phyloP scores from a whole-genome alignment of 2,797 vertebrate genomes.

The Okamejei kenojei region DNA sequence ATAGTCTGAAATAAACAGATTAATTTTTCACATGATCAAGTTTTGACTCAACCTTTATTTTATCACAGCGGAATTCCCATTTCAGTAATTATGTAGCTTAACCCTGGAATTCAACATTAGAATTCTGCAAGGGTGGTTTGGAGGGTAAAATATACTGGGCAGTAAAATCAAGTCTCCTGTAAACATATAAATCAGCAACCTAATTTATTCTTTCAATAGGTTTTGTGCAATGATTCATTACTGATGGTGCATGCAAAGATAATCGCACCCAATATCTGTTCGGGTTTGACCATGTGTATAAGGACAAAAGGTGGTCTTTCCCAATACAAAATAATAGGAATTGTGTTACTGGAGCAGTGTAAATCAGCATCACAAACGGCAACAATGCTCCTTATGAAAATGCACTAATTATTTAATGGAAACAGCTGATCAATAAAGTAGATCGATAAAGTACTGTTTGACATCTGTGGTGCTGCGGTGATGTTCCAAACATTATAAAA shows the following conservation, averaged over 20 bases:
- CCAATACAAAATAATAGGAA: slow-evolving; percentile 26
- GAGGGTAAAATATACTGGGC: not conserved
- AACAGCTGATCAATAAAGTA: not conserved
- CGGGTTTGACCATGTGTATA: not conserved
- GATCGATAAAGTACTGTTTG: not conserved
- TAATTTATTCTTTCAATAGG: slow-evolving; percentile 24
- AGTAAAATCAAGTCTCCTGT: slow-evolving; percentile 10
- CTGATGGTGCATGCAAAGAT: not conserved
- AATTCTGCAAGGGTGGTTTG: not conserved
- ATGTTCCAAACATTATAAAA: not conserved
- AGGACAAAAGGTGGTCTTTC: not conserved
- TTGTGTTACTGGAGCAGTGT: not conserved
- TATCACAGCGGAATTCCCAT: not conserved
- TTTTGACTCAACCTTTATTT: not conserved
- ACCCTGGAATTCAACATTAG: not conserved
- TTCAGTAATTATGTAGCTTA: not conserved
- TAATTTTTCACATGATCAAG: slow-evolving; percentile 23
- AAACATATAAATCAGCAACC: slow-evolving; percentile 10
- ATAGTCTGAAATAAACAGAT: slow-evolving; percentile 26
- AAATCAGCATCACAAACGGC: not conserved
- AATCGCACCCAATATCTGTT: slow-evolving; percentile 7
- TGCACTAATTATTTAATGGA: not conserved
- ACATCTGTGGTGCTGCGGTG: not conserved
- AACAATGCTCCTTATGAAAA: not conserved
- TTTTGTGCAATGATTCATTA: not conserved